phyloP scores from a whole-genome alignment of 2,797 vertebrate genomes.

The Macroramphosus scolopax region DNA sequence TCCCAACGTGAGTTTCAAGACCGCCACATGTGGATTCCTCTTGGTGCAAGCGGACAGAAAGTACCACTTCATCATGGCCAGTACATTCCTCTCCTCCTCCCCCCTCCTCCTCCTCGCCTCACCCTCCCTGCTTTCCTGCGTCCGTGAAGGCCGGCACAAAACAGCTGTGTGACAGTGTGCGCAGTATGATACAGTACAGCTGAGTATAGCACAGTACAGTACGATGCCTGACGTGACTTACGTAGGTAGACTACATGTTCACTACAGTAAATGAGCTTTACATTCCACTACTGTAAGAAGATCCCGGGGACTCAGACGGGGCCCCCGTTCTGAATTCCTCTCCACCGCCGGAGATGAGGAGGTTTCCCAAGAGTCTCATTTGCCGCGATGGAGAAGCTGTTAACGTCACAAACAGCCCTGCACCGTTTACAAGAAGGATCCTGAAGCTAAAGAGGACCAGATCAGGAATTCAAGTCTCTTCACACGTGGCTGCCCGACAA shows the following conservation, averaged over 20 bases:
- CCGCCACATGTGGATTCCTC: conserved; percentile 63
- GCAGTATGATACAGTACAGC: conserved; percentile 69
- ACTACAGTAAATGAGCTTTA: conserved; percentile 77
- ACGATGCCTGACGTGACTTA: conserved; percentile 67
- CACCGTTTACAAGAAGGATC: conserved; percentile 30
- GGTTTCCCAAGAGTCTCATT: conserved; percentile 51
- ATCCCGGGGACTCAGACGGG: conserved; percentile 45
- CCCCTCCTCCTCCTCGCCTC: conserved; percentile 6
- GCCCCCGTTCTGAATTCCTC: conserved; percentile 44
- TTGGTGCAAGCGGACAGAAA: conserved; percentile 61
- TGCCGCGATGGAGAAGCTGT: conserved; percentile 35
- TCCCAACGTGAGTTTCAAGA: conserved; percentile 42
- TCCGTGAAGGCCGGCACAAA: conserved; percentile 54
- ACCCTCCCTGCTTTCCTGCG: conserved; percentile 46
- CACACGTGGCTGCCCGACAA: conserved; percentile 34
- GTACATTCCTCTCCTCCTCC: conserved; percentile 73
- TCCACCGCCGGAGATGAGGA: conserved; percentile 32
- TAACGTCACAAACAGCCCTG: conserved; percentile 36
- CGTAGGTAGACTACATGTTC: conserved; percentile 71
- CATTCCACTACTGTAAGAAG: conserved; percentile 74
- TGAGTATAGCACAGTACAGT: conserved; percentile 72
- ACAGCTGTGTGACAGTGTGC: conserved; percentile 70
- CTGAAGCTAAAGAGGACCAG: conserved; percentile 37
- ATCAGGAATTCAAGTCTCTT: conserved; percentile 43
- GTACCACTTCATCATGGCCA: conserved; percentile 71